Evolutionary conservation across 2,888 invertebrate species (phyloP), one percentile per base, ranked within the genome.

Genomic region (Stenolophus ochropezus): DNA sequence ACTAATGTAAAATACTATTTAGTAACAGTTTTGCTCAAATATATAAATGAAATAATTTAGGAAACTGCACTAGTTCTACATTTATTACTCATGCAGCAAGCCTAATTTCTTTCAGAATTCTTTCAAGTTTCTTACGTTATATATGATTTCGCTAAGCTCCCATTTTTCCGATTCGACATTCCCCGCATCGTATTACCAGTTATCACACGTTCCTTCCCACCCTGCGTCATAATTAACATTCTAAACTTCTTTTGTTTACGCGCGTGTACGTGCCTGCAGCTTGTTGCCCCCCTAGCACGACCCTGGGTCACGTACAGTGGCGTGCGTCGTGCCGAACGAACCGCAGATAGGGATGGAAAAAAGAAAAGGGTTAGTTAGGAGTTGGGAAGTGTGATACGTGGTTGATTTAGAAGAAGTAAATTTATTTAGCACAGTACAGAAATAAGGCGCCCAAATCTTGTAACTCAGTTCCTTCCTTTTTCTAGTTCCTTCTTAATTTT

Each of bases 191-290:
- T 61, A 61, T 56, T 56, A 61, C 61, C 61, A 61, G 23, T 61
- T 61, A 61, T 61, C 61, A 23, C 61, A 61, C 61, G 61, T 61
- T 61, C 61, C 61, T 14, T 61, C 61, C 61, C 27, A 61, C 61
- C 27, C 23, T 61, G 61, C 61, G 23, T 27, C 61, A 61, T 61
- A 61, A 61, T 61, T 61, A 61, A 61, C 61, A 61, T 61, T 61
- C 61, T 61, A 61, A 61, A 61, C 61, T 61, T 61, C 61, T 61
- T 61, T 61, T 61, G 61, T 61, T 61, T 61, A 61, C 61, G 61
- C 25, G 61, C 8, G 5, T 20, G n/a, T 61, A 61, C 61, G 61
- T 61, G 61, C 25, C 27, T 56, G 56, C 56, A 11, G 23, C 25
- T 21, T 0, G 14, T 25, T n/a, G 11, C 14, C 16, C 61, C 61